Evolutionary conservation across 2,888 invertebrate species (phyloP), one percentile per base, ranked within the genome.

Genomic region (Hydriomena furcata): DNA sequence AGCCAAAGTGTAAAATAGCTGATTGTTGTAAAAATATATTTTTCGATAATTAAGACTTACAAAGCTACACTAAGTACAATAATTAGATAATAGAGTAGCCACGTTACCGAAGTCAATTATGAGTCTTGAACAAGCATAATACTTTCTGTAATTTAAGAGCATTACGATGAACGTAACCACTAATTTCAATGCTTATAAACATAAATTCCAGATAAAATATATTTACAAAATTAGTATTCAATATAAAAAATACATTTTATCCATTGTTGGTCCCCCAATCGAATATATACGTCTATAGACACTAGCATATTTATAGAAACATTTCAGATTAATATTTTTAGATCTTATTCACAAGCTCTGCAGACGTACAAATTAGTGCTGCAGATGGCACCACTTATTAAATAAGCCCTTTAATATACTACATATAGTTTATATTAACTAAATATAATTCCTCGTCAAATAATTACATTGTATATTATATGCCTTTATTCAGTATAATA

Each of bases 21-120:
- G 60, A 58, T 57, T 43, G 46, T 56, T 65, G 47, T 55, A n/a
- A 49, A 52, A 60, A 43, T 51, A 10, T 3, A n/a, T 53, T 49
- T 42, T 58, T 53, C 53, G 60, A 58, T 63, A 55, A 52, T 59
- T 68, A 66, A 68, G 66, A 68, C 65, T 73, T 75, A 65, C 70
- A 68, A 77, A 75, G 65, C 73, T 82, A 81, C 73, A 72, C 61
- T 80, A 81, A 87, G 86, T 85, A 88, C 87, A 87, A 86, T 86
- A 83, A 83, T 62, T 83, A 85, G 79, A 64, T 65, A 50, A 63
- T 81, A 81, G 68, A 67, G 60, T 79, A 80, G 71, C 63, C 71
- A 65, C 56, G 76, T 80, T 82, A 80, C 80, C 77, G 77, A 71
- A 76, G 86, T 87, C 86, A 87, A 87, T 87, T 86, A 84, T 61